Base-by-base conservation (phyloP, 2,888 invertebrate species). In the Drosophila formosana region DNA sequence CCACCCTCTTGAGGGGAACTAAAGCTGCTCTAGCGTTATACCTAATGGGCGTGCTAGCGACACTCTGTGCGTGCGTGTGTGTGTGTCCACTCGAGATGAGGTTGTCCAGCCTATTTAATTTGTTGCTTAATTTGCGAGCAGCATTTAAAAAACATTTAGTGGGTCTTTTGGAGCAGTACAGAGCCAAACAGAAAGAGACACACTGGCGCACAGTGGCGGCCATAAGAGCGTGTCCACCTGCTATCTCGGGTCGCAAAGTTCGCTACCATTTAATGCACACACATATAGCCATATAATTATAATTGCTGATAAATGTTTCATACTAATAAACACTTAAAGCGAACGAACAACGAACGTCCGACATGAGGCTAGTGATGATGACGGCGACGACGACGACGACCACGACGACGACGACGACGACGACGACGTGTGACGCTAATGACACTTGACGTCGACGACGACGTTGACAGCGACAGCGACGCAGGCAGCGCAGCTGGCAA, bases 261-360 rank as follows among this genome's bases (percentile, higher is more conserved):
- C 91, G 82, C 80, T 82, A 82, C 81, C 83, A 88, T 90, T 90
- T 89, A 89, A 89, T 89, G 75, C 78, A 80, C 80, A 75, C 78
- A 79, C 74, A 75, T 70, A 75, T 65, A 63, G 80, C 73, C 86
- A 78, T 81, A 90, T 83, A 91, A 91, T 89, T 89, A 89, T 91
- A 90, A 91, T 90, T 90, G 89, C 91, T 91, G 91, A 91, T 90
- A 90, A 90, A 90, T 90, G 90, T 79, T 82, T 82, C 79, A 75
- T 83, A 86, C 87, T 83, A 83, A 83, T 86, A 85, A 85, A 85
- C 88, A 88, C 88, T 72, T 82, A 81, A 79, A 78, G 73, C 78
- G 64, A 80, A 66, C 77, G 71, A 77, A 50, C 30, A 43, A 51
- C 60, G 41, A 41, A 61, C 51, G 65, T 66, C 61, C 57, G 43